Evolutionary conservation across 2,797 vertebrate genomes (phyloP), one percentile per base, ranked within the genome.

Genomic region (Eulemur rubriventer): DNA sequence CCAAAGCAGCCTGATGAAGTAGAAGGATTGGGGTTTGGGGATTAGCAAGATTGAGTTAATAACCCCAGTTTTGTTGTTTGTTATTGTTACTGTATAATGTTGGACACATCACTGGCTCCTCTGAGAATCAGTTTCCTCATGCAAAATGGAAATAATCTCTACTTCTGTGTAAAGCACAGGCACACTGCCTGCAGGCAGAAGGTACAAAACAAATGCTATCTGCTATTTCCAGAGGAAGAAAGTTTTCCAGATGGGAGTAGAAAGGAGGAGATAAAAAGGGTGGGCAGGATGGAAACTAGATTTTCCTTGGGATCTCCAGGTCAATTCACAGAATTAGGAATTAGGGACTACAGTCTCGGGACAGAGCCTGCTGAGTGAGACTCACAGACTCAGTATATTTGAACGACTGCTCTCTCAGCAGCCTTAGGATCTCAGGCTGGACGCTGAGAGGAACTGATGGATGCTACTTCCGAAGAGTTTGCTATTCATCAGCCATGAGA

Each of bases 301-400:
- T 57, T 59, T 91, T 52, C 38, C 38, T 35, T 43, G 28, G 46
- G 28, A 82, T 70, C 46, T 22, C 41, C 18, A 30, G 48, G 35
- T 87, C 46, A 18, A n/a, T 80, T 86, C 4, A 41, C 55, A 86
- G 69, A 33, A 30, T 20, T 35, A 43, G 12, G 16, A 94, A 76
- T 73, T 59, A 50, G 22, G 16, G 12, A 52, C 20, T 10, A 3
- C 33, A 46, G 2, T 20, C 46, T 38, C 52, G 85, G n/a, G 0
- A 0, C 10, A 85, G 82, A 43, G 6, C 26, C 4, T 43, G 50
- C 52, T 78, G 57, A 97, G 93, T 67, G 65, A 97, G 95, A 52
- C 7, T 26, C 1, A 33, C 0, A 16, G 30, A 75, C 2, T 12
- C 10, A 8, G 13, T 81, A 1, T 20, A 46, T 41, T 65, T 50